Percentiles rank a stretch among this genome's conserved stretches.
Evolutionary conservation across 30 jellyfish, hydroid and myxozoan species (phyloP).

Genomic region (Chrysaora quinquecirrha): DNA sequence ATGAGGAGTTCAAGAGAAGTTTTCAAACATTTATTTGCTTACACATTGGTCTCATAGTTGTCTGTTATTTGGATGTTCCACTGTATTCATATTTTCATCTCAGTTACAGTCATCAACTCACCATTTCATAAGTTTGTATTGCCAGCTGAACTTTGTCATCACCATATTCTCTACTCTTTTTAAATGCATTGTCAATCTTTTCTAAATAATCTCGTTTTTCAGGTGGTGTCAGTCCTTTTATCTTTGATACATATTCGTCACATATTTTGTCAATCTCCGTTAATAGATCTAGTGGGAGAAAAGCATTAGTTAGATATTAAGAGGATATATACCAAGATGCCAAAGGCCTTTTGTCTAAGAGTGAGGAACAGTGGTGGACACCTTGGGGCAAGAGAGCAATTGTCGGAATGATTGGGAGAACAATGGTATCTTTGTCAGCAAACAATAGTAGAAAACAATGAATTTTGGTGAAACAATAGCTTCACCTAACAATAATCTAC

Average conservation of each 20-base stretch:
- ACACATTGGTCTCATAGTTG: too few relatives aligned
- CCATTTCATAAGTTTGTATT: constrained; percentile 97
- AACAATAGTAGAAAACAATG: neutral
- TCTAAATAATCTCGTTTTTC: constrained; percentile 84
- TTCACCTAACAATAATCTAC: too few relatives aligned
- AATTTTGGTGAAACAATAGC: neutral
- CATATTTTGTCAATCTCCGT: constrained; percentile 88
- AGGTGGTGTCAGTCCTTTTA: constrained; percentile 80
- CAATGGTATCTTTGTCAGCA: too few relatives aligned
- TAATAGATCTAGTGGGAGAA: constrained; percentile 62
- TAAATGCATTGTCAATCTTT: constrained; percentile 90
- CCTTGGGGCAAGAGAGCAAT: too few relatives aligned
- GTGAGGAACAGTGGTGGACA: too few relatives aligned
- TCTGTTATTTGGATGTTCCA: too few relatives aligned
- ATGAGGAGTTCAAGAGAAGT: too few relatives aligned
- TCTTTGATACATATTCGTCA: constrained; percentile 76
- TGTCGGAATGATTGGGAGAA: too few relatives aligned
- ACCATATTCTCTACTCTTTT: constrained; percentile 95
- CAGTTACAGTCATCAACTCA: too few relatives aligned
- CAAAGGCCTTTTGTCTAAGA: too few relatives aligned
- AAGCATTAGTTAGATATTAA: neutral
- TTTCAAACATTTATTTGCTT: too few relatives aligned
- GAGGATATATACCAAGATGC: neutral
- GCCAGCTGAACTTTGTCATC: constrained; percentile 99
- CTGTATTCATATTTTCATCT: too few relatives aligned